phyloP scores from a whole-genome alignment of 2,888 invertebrate species.

The Helobdella robusta region DNA sequence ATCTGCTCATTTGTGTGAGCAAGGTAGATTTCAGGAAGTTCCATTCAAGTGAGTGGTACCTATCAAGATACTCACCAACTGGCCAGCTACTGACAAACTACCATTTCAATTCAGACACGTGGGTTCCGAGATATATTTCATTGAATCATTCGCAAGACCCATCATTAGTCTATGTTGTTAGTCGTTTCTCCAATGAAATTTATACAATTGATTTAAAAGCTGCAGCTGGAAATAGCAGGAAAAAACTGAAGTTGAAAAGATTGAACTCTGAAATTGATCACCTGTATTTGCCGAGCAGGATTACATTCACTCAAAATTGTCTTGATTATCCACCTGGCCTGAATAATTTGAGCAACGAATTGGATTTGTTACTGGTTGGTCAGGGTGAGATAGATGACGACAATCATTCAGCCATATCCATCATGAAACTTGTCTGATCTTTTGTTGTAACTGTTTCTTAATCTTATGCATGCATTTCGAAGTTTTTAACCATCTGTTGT shows the following conservation, averaged over 20 bases:
- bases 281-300: no score
- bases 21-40: neutral
- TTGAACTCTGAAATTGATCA: no score
- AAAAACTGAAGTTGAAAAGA: no score
- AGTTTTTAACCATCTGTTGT: no score
- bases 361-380: conserved; percentile 1
- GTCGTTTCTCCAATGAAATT: neutral
- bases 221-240: no score
- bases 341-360: no score
- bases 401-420: neutral
- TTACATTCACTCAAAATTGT: no score
- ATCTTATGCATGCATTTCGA: no score
- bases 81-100: neutral
- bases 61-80: conserved; percentile 1
- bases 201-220: no score
- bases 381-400: conserved; percentile 1
- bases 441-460: no score
- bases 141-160: neutral
- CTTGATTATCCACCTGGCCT: no score
- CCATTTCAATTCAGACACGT: neutral
- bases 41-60: neutral
- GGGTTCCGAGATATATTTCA: conserved; percentile 7
- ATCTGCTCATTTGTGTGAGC: neutral
- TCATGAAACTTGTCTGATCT: no score
- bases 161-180: neutral